Conservation (phyloP, 2,113 vertebrate species). For the Syrmaticus mikado region DNA sequence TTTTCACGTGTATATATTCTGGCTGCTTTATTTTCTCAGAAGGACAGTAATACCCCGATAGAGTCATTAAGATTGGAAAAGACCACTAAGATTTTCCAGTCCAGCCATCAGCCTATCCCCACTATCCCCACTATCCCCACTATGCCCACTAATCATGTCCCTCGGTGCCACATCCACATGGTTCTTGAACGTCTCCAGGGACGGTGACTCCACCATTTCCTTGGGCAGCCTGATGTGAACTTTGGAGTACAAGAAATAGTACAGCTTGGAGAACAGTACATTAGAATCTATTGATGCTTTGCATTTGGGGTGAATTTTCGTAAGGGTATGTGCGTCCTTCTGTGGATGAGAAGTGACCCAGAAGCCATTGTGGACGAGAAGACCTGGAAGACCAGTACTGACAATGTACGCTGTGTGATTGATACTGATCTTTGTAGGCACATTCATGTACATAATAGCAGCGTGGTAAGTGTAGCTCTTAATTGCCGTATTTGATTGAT, state of each 20-base stretch:
- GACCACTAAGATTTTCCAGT: too few species aligned
- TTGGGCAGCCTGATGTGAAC: background rate
- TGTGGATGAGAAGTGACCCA: background rate
- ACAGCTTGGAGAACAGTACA: background rate
- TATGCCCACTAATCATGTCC: too few species aligned
- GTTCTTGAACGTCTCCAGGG: too few species aligned
- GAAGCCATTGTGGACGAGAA: background rate
- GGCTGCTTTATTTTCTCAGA: background rate
- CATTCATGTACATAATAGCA: background rate
- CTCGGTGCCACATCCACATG: too few species aligned
- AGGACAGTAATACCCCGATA: background rate
- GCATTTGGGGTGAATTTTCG: background rate
- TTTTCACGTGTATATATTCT: background rate
- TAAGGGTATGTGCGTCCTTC: background rate
- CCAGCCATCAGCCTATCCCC: too few species aligned
- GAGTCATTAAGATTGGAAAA: too few species aligned
- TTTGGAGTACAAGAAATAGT: background rate
- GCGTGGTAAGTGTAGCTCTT: background rate
- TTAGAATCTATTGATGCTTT: background rate
- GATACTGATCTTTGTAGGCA: background rate
- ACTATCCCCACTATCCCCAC: too few species aligned
- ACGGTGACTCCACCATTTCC: too few species aligned
- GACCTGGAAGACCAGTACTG: background rate
- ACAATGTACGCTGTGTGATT: background rate
- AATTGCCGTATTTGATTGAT: constrained; percentile 1